Percentiles rank a stretch among this genome's conserved stretches.
phyloP scores from a whole-genome alignment of 2,888 invertebrate genomes.

The Halictus ligatus region DNA sequence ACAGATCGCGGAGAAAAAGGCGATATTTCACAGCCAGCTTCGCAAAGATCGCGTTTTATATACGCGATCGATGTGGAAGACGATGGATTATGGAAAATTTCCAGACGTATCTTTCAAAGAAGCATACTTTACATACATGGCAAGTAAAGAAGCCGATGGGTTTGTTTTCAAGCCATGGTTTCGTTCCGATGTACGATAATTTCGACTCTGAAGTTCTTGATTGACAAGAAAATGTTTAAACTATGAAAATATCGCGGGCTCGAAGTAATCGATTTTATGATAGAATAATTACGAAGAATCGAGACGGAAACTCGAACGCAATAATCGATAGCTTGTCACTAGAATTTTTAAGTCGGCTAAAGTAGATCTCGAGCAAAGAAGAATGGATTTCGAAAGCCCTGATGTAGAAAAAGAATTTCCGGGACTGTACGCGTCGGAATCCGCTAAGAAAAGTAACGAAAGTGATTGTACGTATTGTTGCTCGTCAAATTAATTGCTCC shows the following conservation, averaged over 20 bases:
- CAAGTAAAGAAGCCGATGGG: slow-evolving; percentile 76
- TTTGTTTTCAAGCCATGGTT: slow-evolving; percentile 74
- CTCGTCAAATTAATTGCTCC: slow-evolving; percentile 22
- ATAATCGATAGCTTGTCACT: slow-evolving; percentile 49
- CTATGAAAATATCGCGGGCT: background rate
- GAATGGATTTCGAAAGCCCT: slow-evolving; percentile 94
- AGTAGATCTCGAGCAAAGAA: slow-evolving; percentile 7
- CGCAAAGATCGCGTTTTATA: slow-evolving; percentile 73
- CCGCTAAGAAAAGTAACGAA: slow-evolving; percentile 91
- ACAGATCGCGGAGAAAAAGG: slow-evolving; percentile 72
- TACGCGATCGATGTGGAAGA: slow-evolving; percentile 74
- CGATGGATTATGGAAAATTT: slow-evolving; percentile 78
- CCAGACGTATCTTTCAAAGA: slow-evolving; percentile 76
- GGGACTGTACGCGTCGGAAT: slow-evolving; percentile 93
- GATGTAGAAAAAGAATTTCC: slow-evolving; percentile 96
- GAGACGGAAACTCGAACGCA: slow-evolving; percentile 46
- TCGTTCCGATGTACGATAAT: slow-evolving; percentile 26
- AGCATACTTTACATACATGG: slow-evolving; percentile 79
- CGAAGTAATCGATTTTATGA: slow-evolving; percentile 28
- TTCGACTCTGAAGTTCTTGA: too few relatives aligned
- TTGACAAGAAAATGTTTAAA: background rate
- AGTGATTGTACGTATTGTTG: slow-evolving; percentile 90
- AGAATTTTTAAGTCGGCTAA: slow-evolving; percentile 48
- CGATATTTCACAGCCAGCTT: slow-evolving; percentile 70
- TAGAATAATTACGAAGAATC: slow-evolving; percentile 28